Evolutionary conservation across 2,797 vertebrate species (phyloP), one percentile per base, ranked within the genome.

Genomic region (Acrossocheilus wenchowensis): DNA sequence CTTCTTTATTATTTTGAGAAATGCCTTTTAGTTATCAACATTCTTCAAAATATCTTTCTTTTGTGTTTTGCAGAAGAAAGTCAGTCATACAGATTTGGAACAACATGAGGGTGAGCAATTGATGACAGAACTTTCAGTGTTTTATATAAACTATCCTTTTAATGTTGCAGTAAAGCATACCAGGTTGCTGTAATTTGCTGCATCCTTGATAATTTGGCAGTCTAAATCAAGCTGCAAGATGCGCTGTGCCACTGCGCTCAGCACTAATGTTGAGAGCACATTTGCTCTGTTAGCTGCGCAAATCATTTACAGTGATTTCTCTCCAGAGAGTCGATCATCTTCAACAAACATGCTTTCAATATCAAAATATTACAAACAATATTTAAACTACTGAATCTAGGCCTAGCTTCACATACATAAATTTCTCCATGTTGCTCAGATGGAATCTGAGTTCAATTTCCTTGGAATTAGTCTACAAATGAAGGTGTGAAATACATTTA

Each of bases 401-500:
- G 68, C 57, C 50, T 54, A 43, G 82, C 41, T 79, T 72, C 52
- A 71, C 36, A 64, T n/a, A 39, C 62, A 30, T 45, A 57, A 48
- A 73, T 41, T 66, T 26, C 54, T 86, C 39, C 21, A 52, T 52
- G 54, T 69, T 82, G 64, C 75, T 82, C 45, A 69, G 43, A 43
- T 83, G 69, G 52, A 90, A 74, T 43, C 50, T 68, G 88, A 85
- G 85, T 90, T 83, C 78, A 78, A 87, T 89, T 90, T 89, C 85
- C 88, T 81, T 71, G 5, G 57, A 88, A 75, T 50, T 83, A 73
- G 84, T 87, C 87, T 89, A 81, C 88, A 88, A 90, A 90, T 82
- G 62, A 83, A 86, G 71, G 77, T 88, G 85, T 91, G 90, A 91
- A 91, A 89, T 89, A 82, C 86, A 87, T 90, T 85, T 87, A 43